Base-by-base conservation (phyloP, 1,140 invertebrate species). In the Listronotus oregonensis region DNA sequence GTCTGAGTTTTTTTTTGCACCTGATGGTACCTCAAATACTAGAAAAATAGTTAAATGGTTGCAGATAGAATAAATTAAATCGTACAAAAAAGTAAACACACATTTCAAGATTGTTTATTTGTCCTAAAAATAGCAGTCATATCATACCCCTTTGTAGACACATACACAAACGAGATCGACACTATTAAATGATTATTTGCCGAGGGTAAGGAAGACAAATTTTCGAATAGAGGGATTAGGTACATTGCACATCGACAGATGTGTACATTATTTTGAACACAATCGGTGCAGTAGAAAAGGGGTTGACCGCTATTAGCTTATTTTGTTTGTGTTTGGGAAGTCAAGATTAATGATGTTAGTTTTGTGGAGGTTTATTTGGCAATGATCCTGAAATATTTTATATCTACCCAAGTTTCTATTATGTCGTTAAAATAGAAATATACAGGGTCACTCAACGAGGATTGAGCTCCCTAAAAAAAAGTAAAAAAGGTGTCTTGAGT, bases 231-330 rank as follows among this genome's bases (percentile, higher is more conserved):
- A 63, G 50, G 60, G 60, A 63, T 63, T 63, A 63, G 50, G 18
- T 9, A 17, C 42, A 42, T 34, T 44, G 40, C 40, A 52, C 50
- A 54, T 44, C 49, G 60, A 63, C 60, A 63, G 60, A 63, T 63
- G 60, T 44, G 50, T 11, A 55, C 60, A 32, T 40, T 39, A 46
- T 54, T 52, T 50, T 43, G 60, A 34, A 15, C 17, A 43, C 58
- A 61, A 61, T 61, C 58, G 44, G 58, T 61, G 58, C 47, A 39
- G 37, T 14, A 31, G 12, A 51, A 61, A 59, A 61, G 50, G 60
- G 60, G 60, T 54, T 63, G 60, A 63, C 60, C 60, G 60, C 60
- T 63, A 63, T 63, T 63, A 63, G 60, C 54, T 63, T 63, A 63
- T 63, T 63, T 63, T 63, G 60, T 63, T 54, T 63, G 58, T 46